Percentiles rank a stretch among this genome's conserved stretches.
phyloP scores from a whole-genome alignment of 2,888 invertebrate genomes.

The Dusona sp. region DNA sequence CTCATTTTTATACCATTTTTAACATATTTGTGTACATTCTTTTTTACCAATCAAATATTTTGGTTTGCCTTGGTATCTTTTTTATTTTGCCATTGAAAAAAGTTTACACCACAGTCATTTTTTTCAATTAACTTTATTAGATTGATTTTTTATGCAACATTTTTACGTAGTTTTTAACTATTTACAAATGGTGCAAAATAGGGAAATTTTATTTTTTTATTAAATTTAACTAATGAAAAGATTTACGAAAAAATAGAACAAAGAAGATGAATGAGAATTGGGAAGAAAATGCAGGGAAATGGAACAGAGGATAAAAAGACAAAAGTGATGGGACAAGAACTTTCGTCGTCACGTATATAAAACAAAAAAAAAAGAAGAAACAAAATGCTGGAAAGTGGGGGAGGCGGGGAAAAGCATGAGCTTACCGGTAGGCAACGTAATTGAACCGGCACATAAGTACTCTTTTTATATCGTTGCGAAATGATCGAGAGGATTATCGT shows the following conservation, averaged over 20 bases:
- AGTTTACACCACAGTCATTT: not conserved
- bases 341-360: slow-evolving; percentile 27
- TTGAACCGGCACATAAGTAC: slow-evolving; percentile 79
- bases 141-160: not conserved
- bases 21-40: not conserved
- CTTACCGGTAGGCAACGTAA: slow-evolving; percentile 71
- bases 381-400: not conserved
- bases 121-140: not conserved
- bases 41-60: slow-evolving; percentile 3
- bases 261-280: slow-evolving; percentile 1
- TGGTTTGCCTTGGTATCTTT: not conserved
- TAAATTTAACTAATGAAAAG: not conserved
- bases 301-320: slow-evolving; percentile 33
- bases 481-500: slow-evolving; percentile 82
- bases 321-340: slow-evolving; percentile 37
- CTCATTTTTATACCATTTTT: slow-evolving; percentile 30
- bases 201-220: not conserved
- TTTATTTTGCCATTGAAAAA: not conserved
- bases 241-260: not conserved
- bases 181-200: not conserved
- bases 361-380: not conserved
- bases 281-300: slow-evolving; percentile 19
- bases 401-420: slow-evolving; percentile 45
- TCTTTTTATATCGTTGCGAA: slow-evolving; percentile 81
- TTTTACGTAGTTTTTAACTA: not conserved